These are phyloP conservation scores for Plebejus argus DNA, from an alignment of 2,888 invertebrate species.

Conservation along the genomic window DNA sequence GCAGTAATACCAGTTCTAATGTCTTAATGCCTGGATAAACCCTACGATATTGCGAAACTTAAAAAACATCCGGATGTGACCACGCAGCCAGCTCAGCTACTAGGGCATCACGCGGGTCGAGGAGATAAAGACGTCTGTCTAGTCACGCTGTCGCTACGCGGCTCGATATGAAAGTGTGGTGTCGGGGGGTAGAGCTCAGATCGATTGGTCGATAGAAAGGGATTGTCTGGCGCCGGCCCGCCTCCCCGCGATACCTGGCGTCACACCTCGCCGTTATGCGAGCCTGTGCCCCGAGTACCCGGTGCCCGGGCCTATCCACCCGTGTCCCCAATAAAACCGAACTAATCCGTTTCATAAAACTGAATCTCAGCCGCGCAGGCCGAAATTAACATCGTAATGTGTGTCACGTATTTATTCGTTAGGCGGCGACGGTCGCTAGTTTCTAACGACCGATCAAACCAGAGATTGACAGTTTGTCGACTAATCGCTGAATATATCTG, in stretches of 20 bases:
- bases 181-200: constrained; percentile 61
- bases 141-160: constrained; percentile 50
- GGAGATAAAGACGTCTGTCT: constrained; percentile 59
- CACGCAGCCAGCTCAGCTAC: constrained; percentile 57
- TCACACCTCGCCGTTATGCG: constrained; percentile 72
- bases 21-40: not conserved
- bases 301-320: constrained; percentile 57
- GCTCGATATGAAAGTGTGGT: constrained; percentile 47
- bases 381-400: constrained; percentile 14
- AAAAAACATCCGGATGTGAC: constrained; percentile 39
- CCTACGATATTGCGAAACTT: not conserved
- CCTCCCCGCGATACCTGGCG: constrained; percentile 68
- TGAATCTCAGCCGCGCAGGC: constrained; percentile 27
- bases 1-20: constrained; percentile 20
- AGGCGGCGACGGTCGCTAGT: constrained; percentile 43
- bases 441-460: constrained; percentile 53
- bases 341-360: constrained; percentile 36
- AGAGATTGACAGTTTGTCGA: constrained; percentile 54
- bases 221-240: constrained; percentile 74
- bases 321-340: constrained; percentile 39
- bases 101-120: constrained; percentile 59
- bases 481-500: constrained; percentile 57
- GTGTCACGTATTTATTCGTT: constrained; percentile 10
- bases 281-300: constrained; percentile 73
- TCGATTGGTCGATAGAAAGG: constrained; percentile 70